These are phyloP conservation scores for Synergus umbraculus DNA, from an alignment of 2,888 invertebrate species.

Conservation along the genomic window DNA sequence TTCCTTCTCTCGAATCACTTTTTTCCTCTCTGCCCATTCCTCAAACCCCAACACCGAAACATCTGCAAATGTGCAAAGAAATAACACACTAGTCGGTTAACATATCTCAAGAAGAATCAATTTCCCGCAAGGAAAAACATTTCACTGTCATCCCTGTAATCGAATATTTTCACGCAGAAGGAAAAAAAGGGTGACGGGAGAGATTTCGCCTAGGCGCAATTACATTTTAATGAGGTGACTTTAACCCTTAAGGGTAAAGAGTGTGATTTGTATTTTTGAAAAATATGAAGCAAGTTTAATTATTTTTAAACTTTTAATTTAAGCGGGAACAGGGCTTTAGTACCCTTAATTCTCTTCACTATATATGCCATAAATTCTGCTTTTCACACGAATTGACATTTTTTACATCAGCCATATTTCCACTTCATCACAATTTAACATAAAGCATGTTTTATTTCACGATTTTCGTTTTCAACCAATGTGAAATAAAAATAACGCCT, in stretches of 20 bases:
- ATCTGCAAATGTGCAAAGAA: background rate
- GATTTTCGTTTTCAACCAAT: too few relatives aligned
- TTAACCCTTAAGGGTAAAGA: too few relatives aligned
- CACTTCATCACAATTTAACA: background rate
- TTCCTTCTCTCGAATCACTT: background rate
- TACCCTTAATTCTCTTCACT: background rate
- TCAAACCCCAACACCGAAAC: background rate
- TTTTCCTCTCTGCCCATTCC: background rate
- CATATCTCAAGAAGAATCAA: background rate
- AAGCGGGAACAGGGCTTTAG: too few relatives aligned
- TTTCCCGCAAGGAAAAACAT: background rate
- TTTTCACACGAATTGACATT: background rate
- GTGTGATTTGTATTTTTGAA: too few relatives aligned
- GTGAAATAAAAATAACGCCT: too few relatives aligned
- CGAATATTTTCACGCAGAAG: background rate
- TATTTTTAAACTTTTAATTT: too few relatives aligned
- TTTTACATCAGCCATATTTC: background rate
- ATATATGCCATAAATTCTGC: slow-evolving; percentile 1
- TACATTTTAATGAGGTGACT: background rate
- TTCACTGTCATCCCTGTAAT: background rate
- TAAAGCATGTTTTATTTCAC: background rate
- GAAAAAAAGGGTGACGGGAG: too few relatives aligned
- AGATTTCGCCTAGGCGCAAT: too few relatives aligned
- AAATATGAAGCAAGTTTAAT: too few relatives aligned
- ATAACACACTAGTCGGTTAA: background rate